Conservation (phyloP, 2,113 vertebrate genomes). For the Erinaceus europaeus region DNA sequence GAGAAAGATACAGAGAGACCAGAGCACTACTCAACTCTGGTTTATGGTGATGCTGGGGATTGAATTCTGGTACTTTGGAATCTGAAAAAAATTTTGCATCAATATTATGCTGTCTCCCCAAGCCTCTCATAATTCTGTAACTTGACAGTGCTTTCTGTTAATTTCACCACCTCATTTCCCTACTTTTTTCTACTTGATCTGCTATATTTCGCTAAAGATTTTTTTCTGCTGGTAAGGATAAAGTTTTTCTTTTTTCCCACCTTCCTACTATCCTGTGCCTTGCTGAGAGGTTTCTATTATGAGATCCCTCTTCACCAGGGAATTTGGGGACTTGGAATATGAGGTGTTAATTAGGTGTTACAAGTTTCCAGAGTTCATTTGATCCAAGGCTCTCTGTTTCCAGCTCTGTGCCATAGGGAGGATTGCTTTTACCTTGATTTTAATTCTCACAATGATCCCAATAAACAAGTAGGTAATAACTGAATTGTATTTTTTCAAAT, state of each 20-base stretch:
- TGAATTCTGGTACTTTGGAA: too few relatives aligned
- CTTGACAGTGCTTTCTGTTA: neutral
- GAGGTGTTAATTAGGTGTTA: neutral
- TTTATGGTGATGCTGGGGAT: too few relatives aligned
- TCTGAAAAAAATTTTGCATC: too few relatives aligned
- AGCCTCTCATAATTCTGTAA: neutral
- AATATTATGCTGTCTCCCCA: neutral
- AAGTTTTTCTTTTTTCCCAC: neutral
- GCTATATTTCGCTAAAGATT: neutral
- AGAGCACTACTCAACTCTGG: too few relatives aligned
- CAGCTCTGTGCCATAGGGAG: neutral
- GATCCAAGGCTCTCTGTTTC: neutral
- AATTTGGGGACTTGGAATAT: neutral
- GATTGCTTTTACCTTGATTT: neutral
- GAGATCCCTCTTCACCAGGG: neutral
- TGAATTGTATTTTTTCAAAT: neutral
- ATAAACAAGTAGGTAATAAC: neutral
- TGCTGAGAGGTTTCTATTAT: neutral
- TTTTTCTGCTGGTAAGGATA: neutral
- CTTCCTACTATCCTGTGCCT: rapidly evolving
- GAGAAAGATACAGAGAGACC: too few relatives aligned
- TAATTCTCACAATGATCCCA: neutral
- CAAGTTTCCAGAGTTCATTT: neutral
- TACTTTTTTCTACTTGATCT: neutral
- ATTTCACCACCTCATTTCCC: neutral